A percentile compares a stretch with the other conserved stretches of the same genome.
Conservation (phyloP, 2,888 invertebrate genomes). For the Steromphala cineraria region DNA sequence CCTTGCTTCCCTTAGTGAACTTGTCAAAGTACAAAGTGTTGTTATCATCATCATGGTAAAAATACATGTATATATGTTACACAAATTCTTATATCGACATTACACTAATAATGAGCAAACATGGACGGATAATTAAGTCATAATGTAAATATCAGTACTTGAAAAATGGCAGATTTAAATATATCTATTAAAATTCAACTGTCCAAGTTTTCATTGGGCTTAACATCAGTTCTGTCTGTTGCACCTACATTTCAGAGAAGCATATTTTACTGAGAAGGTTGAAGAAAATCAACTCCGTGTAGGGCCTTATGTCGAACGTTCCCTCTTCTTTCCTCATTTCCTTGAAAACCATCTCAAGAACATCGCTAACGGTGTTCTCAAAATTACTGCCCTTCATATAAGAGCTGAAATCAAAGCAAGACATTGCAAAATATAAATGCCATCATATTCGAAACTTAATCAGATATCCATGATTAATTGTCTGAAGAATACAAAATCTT, state of each 20-base stretch:
- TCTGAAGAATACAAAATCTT: too few species aligned
- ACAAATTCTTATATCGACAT: too few species aligned
- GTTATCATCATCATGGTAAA: too few species aligned
- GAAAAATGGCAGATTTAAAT: background rate
- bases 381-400: background rate
- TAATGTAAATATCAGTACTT: background rate
- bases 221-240: too few species aligned
- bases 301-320: background rate
- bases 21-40: too few species aligned
- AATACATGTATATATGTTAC: too few species aligned
- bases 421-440: too few species aligned
- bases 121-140: too few species aligned
- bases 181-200: background rate
- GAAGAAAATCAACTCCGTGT: constrained; percentile 4
- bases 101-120: too few species aligned
- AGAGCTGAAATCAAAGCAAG: background rate
- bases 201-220: too few species aligned
- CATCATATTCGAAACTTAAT: too few species aligned
- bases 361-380: background rate
- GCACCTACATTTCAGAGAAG: background rate
- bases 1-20: constrained; percentile 41
- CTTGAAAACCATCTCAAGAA: background rate
- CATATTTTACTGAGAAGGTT: constrained; percentile 7
- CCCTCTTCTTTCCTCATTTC: background rate
- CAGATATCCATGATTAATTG: too few species aligned